These are phyloP conservation scores for Eulemur coronatus DNA, from an alignment of 2,797 vertebrate species.

Conservation along the genomic window DNA sequence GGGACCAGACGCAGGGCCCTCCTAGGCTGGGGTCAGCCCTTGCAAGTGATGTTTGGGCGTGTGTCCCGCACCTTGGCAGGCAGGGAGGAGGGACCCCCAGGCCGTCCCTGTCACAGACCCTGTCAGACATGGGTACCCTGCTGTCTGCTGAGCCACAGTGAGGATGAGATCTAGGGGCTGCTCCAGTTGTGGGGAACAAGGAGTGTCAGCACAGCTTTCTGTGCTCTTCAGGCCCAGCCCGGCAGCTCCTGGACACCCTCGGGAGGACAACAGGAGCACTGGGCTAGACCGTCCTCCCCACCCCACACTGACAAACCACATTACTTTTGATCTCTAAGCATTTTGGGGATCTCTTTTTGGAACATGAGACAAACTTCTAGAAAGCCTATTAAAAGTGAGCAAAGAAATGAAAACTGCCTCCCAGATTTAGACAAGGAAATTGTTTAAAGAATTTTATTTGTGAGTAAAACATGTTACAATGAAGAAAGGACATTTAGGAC, in stretches of 20 bases:
- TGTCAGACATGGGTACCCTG: not conserved
- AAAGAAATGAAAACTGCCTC: not conserved
- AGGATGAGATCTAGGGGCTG: not conserved
- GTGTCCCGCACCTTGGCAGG: not conserved
- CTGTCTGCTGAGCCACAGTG: not conserved
- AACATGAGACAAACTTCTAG: not conserved
- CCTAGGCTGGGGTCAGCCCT: not conserved
- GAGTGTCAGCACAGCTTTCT: not conserved
- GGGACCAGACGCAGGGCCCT: fast-evolving
- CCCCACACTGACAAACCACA: not conserved
- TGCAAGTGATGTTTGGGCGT: not conserved
- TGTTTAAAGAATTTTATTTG: conserved; percentile 92
- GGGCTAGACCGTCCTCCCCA: not conserved
- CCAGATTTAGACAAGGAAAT: conserved; percentile 4
- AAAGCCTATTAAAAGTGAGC: not conserved
- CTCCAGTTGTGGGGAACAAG: fast-evolving
- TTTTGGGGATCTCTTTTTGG: not conserved
- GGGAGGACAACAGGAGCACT: not conserved
- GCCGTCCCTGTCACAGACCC: not conserved
- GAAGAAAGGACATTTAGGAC: conserved; percentile 83
- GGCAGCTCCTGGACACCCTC: not conserved
- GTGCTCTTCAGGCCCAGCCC: not conserved
- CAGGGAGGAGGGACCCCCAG: not conserved
- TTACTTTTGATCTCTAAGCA: no score
- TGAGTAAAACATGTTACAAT: conserved; percentile 89